phyloP scores from a whole-genome alignment of 2,113 vertebrate genomes.

The Noturus placidus region DNA sequence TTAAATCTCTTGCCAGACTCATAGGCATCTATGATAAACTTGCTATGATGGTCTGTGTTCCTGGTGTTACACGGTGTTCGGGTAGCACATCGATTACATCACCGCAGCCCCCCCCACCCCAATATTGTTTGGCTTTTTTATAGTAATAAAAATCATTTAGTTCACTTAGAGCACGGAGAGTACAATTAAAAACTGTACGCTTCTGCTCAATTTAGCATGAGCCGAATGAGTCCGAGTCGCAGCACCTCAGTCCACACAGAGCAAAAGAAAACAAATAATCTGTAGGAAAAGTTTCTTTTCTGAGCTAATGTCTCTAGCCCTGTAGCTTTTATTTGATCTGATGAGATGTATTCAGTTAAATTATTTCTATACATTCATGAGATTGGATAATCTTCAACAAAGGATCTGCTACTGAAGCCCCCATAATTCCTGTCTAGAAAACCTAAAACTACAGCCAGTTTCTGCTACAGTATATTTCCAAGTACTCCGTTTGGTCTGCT shows the following conservation, averaged over 20 bases:
- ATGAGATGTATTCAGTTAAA: background rate
- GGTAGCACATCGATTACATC: too few species aligned
- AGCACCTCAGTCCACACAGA: background rate
- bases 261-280: background rate
- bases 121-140: too few species aligned
- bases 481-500: background rate
- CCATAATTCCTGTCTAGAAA: background rate
- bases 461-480: background rate
- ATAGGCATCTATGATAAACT: too few species aligned
- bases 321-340: background rate
- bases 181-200: too few species aligned
- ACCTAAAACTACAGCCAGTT: background rate
- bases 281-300: background rate
- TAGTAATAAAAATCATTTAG: too few species aligned
- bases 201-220: too few species aligned
- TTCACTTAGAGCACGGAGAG: too few species aligned
- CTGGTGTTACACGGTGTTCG: too few species aligned
- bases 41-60: too few species aligned
- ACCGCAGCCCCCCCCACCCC: too few species aligned
- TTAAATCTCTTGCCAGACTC: too few species aligned
- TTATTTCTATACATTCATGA: background rate
- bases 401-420: background rate
- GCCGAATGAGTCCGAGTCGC: too few species aligned
- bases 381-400: background rate
- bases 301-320: background rate